A percentile compares a stretch with the other conserved stretches of the same genome.
phyloP scores from a whole-genome alignment of 2,888 invertebrate genomes.

The Troglohyphantes excavatus region DNA sequence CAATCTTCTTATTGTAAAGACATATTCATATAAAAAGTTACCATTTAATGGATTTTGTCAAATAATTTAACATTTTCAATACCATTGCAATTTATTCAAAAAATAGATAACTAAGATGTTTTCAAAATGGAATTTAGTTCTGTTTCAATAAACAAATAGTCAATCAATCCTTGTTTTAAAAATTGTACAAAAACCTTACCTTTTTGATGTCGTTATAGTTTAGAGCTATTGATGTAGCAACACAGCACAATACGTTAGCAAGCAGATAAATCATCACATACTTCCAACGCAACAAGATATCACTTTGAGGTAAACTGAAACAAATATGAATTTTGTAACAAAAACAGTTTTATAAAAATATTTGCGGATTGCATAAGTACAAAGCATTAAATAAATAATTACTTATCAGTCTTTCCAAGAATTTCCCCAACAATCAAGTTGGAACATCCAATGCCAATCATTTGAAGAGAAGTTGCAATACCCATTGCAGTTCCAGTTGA shows the following conservation, averaged over 20 bases:
- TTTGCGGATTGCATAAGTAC: not conserved
- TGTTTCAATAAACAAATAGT: no score
- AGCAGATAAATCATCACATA: slow-evolving; percentile 83
- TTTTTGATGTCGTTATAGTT: slow-evolving; percentile 81
- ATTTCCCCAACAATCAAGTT: slow-evolving; percentile 83
- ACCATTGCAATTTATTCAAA: no score
- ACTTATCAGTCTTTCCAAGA: slow-evolving; percentile 81
- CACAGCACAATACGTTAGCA: slow-evolving; percentile 82
- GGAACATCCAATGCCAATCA: slow-evolving; percentile 83
- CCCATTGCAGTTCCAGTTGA: slow-evolving; percentile 83
- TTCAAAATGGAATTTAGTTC: no score
- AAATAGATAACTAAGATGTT: no score
- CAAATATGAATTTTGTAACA: not conserved
- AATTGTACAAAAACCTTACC: slow-evolving; percentile 81
- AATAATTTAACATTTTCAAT: no score
- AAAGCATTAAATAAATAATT: slow-evolving; percentile 15
- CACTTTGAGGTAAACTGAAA: slow-evolving; percentile 67
- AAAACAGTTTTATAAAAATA: not conserved
- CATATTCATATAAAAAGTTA: no score
- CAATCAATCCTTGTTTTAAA: no score
- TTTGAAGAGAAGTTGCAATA: slow-evolving; percentile 83
- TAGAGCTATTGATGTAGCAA: slow-evolving; percentile 81
- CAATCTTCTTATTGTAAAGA: no score
- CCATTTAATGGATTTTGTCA: no score
- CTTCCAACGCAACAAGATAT: slow-evolving; percentile 82